Conservation (phyloP, 2,888 invertebrate species). For the Cataglyphis rosenhaueri region DNA sequence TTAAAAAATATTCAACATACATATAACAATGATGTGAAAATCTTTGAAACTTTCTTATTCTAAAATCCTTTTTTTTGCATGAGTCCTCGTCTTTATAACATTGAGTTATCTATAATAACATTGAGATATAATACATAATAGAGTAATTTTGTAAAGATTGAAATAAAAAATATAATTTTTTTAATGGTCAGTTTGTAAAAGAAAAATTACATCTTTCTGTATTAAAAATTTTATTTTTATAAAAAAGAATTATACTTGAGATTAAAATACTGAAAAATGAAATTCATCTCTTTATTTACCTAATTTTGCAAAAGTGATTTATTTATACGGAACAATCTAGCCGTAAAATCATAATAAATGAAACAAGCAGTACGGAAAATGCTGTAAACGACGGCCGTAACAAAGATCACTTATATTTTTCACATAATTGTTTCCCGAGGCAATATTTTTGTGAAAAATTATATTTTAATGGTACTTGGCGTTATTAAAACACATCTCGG, state of each 20-base stretch:
- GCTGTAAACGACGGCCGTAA: background rate
- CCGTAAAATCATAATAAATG: background rate
- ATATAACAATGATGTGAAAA: no score
- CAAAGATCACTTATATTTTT: conserved; percentile 10
- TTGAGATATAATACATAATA: background rate
- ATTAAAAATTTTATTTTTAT: background rate
- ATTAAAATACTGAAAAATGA: background rate
- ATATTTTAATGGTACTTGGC: conserved; percentile 42
- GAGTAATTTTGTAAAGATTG: background rate
- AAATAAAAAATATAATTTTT: background rate
- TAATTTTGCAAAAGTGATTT: background rate
- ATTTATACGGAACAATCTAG: background rate
- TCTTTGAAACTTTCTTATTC: no score
- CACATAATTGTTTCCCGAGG: conserved; percentile 8
- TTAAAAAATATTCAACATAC: no score
- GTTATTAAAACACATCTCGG: conserved; percentile 2
- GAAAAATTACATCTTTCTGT: background rate
- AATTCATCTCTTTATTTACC: background rate
- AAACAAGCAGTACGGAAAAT: conserved; percentile 19
- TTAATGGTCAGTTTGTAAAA: background rate
- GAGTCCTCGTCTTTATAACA: background rate
- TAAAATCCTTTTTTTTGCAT: background rate
- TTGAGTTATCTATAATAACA: no score
- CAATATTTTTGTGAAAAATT: conserved; percentile 35
- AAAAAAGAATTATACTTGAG: background rate